A percentile compares a stretch with the other conserved stretches of the same genome.
Conservation (phyloP, 92 coral and sea anemone genomes). For the Epizoanthus rinbou region DNA sequence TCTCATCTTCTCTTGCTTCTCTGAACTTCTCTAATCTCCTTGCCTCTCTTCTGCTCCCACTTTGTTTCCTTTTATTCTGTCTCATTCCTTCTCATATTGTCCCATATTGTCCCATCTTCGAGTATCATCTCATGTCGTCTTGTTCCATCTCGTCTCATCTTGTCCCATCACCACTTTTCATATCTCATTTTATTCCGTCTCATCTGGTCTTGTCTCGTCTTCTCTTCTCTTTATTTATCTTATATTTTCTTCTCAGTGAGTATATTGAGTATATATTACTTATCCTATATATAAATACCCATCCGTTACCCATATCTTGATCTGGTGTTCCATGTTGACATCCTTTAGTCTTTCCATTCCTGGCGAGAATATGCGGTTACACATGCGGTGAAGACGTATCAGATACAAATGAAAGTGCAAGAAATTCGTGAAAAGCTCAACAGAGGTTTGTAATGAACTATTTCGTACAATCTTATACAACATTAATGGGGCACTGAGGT, state of each 20-base stretch:
- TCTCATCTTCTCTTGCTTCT: neutral
- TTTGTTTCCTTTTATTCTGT: too few relatives aligned
- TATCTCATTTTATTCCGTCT: neutral
- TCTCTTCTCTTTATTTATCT: constrained; percentile 2
- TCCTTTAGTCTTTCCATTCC: constrained; percentile 53
- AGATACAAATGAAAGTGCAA: constrained; percentile 48
- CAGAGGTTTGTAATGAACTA: constrained; percentile 47
- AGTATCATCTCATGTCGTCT: too few relatives aligned
- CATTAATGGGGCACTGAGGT: too few relatives aligned
- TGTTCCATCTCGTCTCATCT: neutral
- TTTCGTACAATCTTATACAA: too few relatives aligned
- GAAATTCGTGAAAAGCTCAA: constrained; percentile 59
- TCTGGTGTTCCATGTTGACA: neutral
- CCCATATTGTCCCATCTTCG: too few relatives aligned
- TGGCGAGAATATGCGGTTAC: constrained; percentile 71
- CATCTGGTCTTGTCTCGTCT: neutral
- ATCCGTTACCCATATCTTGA: neutral
- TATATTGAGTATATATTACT: neutral
- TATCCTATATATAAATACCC: neutral
- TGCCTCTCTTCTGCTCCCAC: too few relatives aligned
- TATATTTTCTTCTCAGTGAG: neutral
- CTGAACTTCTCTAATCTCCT: too few relatives aligned
- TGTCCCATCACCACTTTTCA: neutral
- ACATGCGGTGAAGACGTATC: constrained; percentile 64
- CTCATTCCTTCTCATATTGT: too few relatives aligned